Evolutionary conservation across 2,888 invertebrate species (phyloP).

Genomic region (Thera obeliscata): DNA sequence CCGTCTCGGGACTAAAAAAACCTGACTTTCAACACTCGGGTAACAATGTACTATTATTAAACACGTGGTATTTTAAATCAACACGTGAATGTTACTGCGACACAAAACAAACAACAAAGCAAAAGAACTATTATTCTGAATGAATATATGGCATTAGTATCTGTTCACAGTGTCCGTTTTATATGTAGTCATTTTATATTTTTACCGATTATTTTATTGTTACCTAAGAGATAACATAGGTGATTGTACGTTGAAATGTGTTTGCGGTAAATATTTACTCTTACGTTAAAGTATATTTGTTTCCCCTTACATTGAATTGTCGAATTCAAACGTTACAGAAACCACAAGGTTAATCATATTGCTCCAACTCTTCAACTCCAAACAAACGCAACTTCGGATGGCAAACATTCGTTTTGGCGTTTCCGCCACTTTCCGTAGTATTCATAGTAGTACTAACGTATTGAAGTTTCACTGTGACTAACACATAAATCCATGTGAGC

Average conservation of each 20-base stretch:
- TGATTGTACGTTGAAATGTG: slow-evolving; percentile 8
- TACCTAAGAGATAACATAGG: too few species aligned
- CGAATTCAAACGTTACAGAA: slow-evolving; percentile 44
- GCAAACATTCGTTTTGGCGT: slow-evolving; percentile 44
- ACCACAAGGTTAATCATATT: slow-evolving; percentile 40
- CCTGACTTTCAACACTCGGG: too few species aligned
- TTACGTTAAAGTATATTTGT: slow-evolving; percentile 35
- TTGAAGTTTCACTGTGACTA: slow-evolving; percentile 9
- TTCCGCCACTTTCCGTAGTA: slow-evolving; percentile 9
- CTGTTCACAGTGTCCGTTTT: too few species aligned
- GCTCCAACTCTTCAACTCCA: slow-evolving; percentile 32
- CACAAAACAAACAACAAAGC: slow-evolving; percentile 2
- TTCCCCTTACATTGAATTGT: slow-evolving; percentile 33
- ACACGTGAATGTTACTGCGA: slow-evolving; percentile 27
- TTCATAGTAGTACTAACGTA: not conserved
- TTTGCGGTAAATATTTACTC: slow-evolving; percentile 13
- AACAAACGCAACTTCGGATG: slow-evolving; percentile 43
- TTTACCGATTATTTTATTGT: too few species aligned
- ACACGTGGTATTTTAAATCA: slow-evolving; percentile 24
- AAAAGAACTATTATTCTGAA: too few species aligned
- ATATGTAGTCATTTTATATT: too few species aligned
- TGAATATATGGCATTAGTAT: too few species aligned
- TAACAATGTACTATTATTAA: not conserved
- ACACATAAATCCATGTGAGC: not conserved
- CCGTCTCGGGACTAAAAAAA: too few species aligned